Base-by-base conservation (phyloP, 2,797 vertebrate genomes). In the Pangasius djambal region DNA sequence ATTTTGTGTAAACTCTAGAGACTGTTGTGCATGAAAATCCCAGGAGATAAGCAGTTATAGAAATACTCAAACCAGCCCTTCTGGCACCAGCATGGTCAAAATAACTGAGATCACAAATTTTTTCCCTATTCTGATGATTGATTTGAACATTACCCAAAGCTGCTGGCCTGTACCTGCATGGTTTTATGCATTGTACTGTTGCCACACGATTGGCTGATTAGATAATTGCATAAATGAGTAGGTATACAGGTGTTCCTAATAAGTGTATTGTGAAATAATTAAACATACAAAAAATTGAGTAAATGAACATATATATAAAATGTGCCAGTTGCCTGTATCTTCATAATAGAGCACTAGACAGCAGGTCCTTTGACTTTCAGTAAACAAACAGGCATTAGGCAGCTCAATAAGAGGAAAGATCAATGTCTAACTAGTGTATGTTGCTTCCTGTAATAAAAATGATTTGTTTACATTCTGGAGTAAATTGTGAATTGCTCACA, bases 401-500 rank as follows among this genome's bases (percentile, higher is more conserved):
- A 48, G 34, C 74, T 85, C 50, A 69, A 48, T 79, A 86, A 52
- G 40, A 59, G 74, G 37, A 78, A 79, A 79, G 28, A 87, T 65
- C n/a, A 12, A 81, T 65, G 74, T 37, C 20, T 81, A 52, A 72
- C 40, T 48, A 75, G 52, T 40, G 22, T 44, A 50, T 40, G 59
- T 40, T 77, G 57, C 34, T 50, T 83, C 59, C 31, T 88, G 34
- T 40, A 82, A 85, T 65, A 79, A 81, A 78, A 48, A 57, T 10
- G n/a, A 83, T 85, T 67, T n/a, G 61, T 61, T 79, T 50, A 70
- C 25, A 70, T 44, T 52, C 69, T 44, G 15, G 37, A 78, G 40
- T 34, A 78, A 87, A 87, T 59, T 52, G 67, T 78, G 50, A 84
- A 88, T 78, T 8, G 13, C 74, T 40, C 28, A 67, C 81, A 25